A percentile compares a stretch with the other conserved stretches of the same genome.
These are phyloP conservation scores for Takifugu bimaculatus DNA, from an alignment of 2,113 vertebrate species.

Conservation along the genomic window DNA sequence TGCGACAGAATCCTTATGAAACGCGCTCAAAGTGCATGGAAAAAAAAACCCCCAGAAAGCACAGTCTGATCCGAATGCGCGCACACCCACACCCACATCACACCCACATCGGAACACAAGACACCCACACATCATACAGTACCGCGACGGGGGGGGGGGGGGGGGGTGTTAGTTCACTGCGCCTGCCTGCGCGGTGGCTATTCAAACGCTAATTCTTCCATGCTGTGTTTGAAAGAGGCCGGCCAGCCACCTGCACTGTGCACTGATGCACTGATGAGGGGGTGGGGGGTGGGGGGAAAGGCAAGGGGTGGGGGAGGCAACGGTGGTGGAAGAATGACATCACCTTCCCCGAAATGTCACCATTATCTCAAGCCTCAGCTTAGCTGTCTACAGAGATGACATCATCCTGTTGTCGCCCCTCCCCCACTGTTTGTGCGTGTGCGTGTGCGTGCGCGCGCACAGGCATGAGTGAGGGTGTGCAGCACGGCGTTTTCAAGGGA, in stretches of 20 bases:
- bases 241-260: conserved; percentile 60
- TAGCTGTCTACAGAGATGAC: conserved; percentile 68
- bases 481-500: conserved; percentile 9
- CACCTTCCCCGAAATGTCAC: conserved; percentile 74
- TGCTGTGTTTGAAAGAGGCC: conserved; percentile 46
- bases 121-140: conserved; percentile 50
- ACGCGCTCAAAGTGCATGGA: neutral
- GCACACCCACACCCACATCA: conserved; percentile 22
- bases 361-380: conserved; percentile 73
- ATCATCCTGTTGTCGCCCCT: conserved; percentile 64
- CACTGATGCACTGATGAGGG: conserved; percentile 19
- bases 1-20: too few relatives aligned
- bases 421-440: conserved; percentile 55
- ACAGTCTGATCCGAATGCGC: neutral
- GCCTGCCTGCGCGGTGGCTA: conserved; percentile 34
- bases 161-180: conserved; percentile 11
- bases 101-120: conserved; percentile 36
- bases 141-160: conserved; percentile 13
- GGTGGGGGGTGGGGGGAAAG: neutral
- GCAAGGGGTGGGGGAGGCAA: conserved; percentile 30
- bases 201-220: conserved; percentile 61
- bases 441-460: conserved; percentile 28
- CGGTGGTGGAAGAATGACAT: conserved; percentile 69
- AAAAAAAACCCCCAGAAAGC: neutral
- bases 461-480: conserved; percentile 20